These are phyloP conservation scores for Coenobita brevimanus DNA, from an alignment of 1,140 invertebrate species.

Conservation along the genomic window DNA sequence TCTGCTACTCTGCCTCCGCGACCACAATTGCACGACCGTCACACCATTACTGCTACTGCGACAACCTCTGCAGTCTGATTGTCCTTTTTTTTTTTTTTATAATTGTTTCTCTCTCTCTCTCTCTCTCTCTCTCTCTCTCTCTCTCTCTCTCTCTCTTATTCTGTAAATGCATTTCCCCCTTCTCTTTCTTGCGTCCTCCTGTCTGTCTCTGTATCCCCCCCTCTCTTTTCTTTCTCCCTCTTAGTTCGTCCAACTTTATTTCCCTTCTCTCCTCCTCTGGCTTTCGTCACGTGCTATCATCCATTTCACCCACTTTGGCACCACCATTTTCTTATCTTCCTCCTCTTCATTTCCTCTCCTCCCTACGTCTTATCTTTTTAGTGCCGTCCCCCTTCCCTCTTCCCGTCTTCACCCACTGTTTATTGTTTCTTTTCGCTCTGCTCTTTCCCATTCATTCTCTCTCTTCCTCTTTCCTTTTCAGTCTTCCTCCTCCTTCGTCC, in stretches of 20 bases:
- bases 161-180: background rate
- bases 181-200: too few species aligned
- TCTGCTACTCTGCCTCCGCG: too few species aligned
- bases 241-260: background rate
- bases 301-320: too few species aligned
- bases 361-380: background rate
- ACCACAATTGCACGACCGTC: too few species aligned
- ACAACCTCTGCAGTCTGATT: too few species aligned
- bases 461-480: background rate
- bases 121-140: constrained; percentile 22
- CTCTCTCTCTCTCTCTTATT: constrained; percentile 20
- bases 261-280: background rate
- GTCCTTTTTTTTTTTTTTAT: too few species aligned
- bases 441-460: background rate
- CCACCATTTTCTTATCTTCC: too few species aligned
- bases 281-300: background rate
- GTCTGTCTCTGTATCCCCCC: background rate
- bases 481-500: too few species aligned
- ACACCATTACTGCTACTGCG: too few species aligned
- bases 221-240: background rate
- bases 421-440: background rate
- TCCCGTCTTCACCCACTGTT: too few species aligned
- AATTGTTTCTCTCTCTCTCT: background rate
- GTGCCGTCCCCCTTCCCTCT: background rate
- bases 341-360: background rate